phyloP scores from a whole-genome alignment of 1,140 invertebrate species.

The Wiebesia pumilae region DNA sequence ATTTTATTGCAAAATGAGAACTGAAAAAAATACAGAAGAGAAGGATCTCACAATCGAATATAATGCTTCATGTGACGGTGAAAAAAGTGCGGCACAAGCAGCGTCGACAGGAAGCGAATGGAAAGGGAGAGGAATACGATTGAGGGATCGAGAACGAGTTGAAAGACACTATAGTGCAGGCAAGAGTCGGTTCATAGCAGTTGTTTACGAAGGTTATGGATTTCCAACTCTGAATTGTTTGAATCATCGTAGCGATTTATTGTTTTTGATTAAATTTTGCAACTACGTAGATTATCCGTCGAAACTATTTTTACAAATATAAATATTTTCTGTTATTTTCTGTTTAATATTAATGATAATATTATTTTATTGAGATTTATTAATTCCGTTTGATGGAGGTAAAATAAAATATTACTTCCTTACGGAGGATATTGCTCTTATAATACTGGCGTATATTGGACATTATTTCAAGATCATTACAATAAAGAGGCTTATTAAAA shows the following conservation, averaged over 20 bases:
- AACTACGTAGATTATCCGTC: background rate
- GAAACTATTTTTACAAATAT: background rate
- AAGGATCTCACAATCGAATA: constrained; percentile 15
- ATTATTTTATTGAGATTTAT: background rate
- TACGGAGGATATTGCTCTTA: background rate
- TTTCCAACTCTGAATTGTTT: background rate
- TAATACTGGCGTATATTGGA: background rate
- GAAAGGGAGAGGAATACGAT: background rate
- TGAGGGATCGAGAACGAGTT: background rate
- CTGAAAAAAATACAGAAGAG: background rate
- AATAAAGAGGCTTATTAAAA: background rate
- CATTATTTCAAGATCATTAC: background rate
- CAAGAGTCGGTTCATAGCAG: background rate
- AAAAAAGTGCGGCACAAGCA: background rate
- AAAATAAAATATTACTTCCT: background rate
- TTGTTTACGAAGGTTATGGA: constrained; percentile 2
- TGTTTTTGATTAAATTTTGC: background rate
- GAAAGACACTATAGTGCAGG: constrained; percentile 8
- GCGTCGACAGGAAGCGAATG: background rate
- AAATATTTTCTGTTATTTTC: background rate
- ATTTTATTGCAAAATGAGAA: constrained; percentile 20
- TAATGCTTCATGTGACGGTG: background rate
- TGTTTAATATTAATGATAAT: background rate
- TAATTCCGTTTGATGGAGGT: background rate
- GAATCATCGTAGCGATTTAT: background rate